A percentile compares a stretch with the other conserved stretches of the same genome.
phyloP scores from a whole-genome alignment of 2,113 vertebrate species.

The Xenopus tropicalis region UCB_Xtro_10.0 CM004450.2:52934501-52935000 shows the following conservation, averaged over 20 bases:
- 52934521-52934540: too few species aligned
- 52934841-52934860: slow-evolving; percentile 9
- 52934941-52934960: slow-evolving; percentile 1
- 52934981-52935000: neutral
- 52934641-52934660: too few species aligned
- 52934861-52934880: slow-evolving; percentile 2
- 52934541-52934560: too few species aligned
- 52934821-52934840: neutral
- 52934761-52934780: slow-evolving; percentile 3
- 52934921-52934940: slow-evolving; percentile 3
- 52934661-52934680: too few species aligned
- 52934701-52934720: neutral
- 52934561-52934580: too few species aligned
- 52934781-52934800: neutral
- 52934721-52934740: neutral
- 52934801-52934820: neutral
- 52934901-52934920: slow-evolving; percentile 20
- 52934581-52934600: too few species aligned
- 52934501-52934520: too few species aligned
- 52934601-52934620: too few species aligned
- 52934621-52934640: too few species aligned
- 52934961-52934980: neutral
- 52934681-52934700: too few species aligned
- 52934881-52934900: slow-evolving; percentile 14
- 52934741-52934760: neutral